Conservation (phyloP, 35 echinoderm and acorn worm species). For the Strongylocentrotus purpuratus region DNA sequence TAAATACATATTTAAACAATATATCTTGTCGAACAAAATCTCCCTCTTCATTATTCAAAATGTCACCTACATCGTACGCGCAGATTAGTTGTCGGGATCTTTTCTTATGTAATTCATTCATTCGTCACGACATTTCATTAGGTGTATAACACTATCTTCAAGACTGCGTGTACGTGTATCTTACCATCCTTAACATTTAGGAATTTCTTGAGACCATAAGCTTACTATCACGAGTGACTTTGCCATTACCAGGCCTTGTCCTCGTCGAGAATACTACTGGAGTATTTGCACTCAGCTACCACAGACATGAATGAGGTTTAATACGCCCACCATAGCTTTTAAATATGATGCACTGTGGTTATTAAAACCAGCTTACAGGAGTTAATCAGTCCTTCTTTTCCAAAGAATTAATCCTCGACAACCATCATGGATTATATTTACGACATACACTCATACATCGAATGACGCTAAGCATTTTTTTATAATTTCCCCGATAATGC, state of each 20-base stretch:
- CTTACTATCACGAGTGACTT: not conserved
- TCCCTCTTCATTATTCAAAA: too few species aligned
- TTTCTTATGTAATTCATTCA: too few species aligned
- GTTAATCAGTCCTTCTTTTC: not conserved
- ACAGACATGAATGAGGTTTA: not conserved
- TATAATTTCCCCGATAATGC: not conserved
- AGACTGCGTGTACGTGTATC: too few species aligned
- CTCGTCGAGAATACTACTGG: not conserved
- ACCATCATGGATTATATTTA: not conserved
- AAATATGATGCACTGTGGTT: not conserved
- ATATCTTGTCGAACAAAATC: too few species aligned
- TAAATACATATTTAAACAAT: too few species aligned
- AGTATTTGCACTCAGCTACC: not conserved
- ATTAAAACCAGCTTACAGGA: not conserved
- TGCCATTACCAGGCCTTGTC: not conserved
- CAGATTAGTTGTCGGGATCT: too few species aligned
- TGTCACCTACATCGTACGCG: too few species aligned
- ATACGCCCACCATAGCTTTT: not conserved
- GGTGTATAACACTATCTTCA: too few species aligned
- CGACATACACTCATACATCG: not conserved
- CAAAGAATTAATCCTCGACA: not conserved
- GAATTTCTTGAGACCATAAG: too few species aligned
- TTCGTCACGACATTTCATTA: too few species aligned
- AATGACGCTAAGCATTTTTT: not conserved
- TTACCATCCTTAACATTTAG: too few species aligned